Evolutionary conservation across 2,113 vertebrate genomes (phyloP), one percentile per base, ranked within the genome.

Genomic region (Oncorhynchus mykiss): DNA sequence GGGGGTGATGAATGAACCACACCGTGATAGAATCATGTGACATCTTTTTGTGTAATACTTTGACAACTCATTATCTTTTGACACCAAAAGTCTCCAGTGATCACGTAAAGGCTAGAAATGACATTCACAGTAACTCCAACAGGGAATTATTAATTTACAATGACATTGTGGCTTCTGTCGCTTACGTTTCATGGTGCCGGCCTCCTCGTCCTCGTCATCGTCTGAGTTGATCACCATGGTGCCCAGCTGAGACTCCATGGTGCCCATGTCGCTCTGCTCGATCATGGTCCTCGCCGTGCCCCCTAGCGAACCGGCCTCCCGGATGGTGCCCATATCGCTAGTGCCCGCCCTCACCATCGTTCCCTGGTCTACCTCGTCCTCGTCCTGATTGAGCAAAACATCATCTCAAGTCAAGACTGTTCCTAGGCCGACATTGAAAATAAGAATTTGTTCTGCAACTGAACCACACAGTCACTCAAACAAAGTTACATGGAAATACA

Each of bases 201-300:
- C 95, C 11, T 91, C 91, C 13, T 94, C 95, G 7, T 95, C 95
- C 0, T 96, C 97, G 7, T 96, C 95, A 0, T 97, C 95, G 5
- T 97, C 95, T 2, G 86, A 90, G 86, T 97, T 97, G 88, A 99
- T 97, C 83, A 98, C 95, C 97, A 98, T 97, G 64, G 97, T 99
- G 57, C 96, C 97, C 82, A 99, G 81, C 80, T 95, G 95, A 0
- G 92, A 95, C 9, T 92, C 91, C 93, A 98, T 84, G 0, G 94
- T 97, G 69, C 93, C 94, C 0, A 91, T 94, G 84, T 93, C 93
- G 1, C 92, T 94, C 0, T 95, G 94, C 12, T 95, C 92, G 62
- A 96, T 95, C 94, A 97, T 96, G 0, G 96, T 95, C 71, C 87
- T 92, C 16, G 90, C 91, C 18, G 89, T 93, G 0, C 95, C 90